Percentiles rank a stretch among this genome's conserved stretches.
Evolutionary conservation across 1,140 invertebrate species (phyloP).

Genomic region (Mamestra configurata): DNA sequence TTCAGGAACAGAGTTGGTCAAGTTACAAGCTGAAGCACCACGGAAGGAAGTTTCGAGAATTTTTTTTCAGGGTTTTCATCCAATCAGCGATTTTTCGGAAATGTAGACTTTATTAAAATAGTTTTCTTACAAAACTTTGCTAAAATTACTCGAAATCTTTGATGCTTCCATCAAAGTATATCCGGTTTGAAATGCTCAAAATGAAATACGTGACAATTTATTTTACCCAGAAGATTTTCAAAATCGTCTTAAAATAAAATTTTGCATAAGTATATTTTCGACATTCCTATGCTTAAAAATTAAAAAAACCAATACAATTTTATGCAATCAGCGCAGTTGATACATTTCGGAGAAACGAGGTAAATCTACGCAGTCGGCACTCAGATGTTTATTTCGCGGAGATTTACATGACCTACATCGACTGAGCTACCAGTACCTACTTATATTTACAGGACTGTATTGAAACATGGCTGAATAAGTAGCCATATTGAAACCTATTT

Average conservation of each 20-base stretch:
- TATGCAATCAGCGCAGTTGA: neutral
- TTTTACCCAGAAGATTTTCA: no score
- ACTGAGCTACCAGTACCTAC: neutral
- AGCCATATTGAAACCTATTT: neutral
- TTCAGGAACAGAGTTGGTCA: conserved; percentile 22
- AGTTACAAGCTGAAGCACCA: neutral
- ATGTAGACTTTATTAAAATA: neutral
- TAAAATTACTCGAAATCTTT: no score
- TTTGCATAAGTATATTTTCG: no score
- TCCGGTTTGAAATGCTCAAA: no score
- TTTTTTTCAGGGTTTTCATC: neutral
- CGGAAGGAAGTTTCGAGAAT: neutral
- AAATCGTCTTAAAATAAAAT: no score
- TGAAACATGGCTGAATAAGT: conserved; percentile 12
- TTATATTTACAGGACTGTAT: conserved; percentile 6
- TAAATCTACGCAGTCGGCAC: neutral
- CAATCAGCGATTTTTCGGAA: neutral
- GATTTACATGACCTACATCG: conserved; percentile 26
- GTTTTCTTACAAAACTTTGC: neutral
- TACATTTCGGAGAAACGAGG: neutral
- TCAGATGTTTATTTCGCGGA: neutral
- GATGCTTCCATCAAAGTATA: no score
- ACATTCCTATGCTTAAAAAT: no score
- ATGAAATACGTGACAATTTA: no score
- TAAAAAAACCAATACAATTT: neutral